phyloP scores from a whole-genome alignment of 1,140 invertebrate species.

The Teleopsis dalmanni region DNA sequence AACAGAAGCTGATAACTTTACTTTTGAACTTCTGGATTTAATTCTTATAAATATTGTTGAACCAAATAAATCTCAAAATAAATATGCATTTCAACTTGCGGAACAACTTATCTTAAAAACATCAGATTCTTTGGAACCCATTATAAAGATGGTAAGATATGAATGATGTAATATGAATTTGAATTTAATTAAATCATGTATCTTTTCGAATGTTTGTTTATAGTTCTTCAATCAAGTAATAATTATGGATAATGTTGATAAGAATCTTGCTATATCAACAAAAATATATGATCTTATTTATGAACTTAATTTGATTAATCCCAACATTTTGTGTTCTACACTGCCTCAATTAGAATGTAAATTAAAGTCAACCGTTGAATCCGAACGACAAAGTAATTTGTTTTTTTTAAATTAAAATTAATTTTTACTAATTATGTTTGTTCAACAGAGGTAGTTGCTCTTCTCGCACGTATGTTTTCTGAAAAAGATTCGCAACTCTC shows the following conservation, averaged over 20 bases:
- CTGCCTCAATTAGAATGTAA: conserved; percentile 92
- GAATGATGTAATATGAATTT: background rate
- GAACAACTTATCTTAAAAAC: conserved; percentile 88
- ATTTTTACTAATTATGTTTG: conserved; percentile 49
- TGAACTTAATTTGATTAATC: conserved; percentile 90
- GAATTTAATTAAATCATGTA: background rate
- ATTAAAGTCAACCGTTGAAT: conserved; percentile 78
- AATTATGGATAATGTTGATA: conserved; percentile 84
- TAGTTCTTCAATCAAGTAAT: conserved; percentile 94
- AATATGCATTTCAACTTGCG: conserved; percentile 83
- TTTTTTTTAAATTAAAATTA: background rate
- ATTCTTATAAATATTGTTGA: conserved; percentile 93
- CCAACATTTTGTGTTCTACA: conserved; percentile 77
- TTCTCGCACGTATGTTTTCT: conserved; percentile 94
- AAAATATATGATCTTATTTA: conserved; percentile 96
- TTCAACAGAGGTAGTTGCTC: conserved; percentile 66
- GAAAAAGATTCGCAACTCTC: conserved; percentile 88
- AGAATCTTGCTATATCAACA: conserved; percentile 65
- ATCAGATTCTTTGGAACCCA: conserved; percentile 84
- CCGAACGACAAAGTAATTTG: conserved; percentile 60
- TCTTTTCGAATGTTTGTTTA: conserved; percentile 20
- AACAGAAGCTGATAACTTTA: conserved; percentile 90
- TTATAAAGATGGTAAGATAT: conserved; percentile 78
- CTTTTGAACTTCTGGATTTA: conserved; percentile 87
- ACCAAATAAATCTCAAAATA: conserved; percentile 85